A percentile compares a stretch with the other conserved stretches of the same genome.
Conservation (phyloP, 2,888 invertebrate species). For the Rhabditoides inermis region DNA sequence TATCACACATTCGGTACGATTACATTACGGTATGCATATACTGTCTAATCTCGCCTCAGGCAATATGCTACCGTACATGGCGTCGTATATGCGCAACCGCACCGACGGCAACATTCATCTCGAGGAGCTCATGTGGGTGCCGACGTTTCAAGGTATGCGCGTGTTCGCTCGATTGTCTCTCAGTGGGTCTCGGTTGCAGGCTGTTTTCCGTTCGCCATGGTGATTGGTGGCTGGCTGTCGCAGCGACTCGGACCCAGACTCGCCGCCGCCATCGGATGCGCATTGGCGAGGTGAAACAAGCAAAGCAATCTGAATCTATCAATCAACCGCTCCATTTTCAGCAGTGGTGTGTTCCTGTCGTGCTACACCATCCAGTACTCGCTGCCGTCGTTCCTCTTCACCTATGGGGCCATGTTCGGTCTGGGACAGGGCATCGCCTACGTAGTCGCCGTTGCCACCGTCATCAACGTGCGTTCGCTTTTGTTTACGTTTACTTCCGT, state of each 20-base stretch:
- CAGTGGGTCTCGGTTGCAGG: conserved; percentile 16
- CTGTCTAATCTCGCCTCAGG: conserved; percentile 19
- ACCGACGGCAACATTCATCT: conserved; percentile 39
- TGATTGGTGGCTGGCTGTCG: conserved; percentile 45
- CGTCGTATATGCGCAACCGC: conserved; percentile 47
- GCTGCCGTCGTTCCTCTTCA: conserved; percentile 37
- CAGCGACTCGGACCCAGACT: conserved; percentile 32
- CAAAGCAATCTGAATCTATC: not conserved
- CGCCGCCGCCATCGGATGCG: conserved; percentile 44
- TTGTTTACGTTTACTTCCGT: no score
- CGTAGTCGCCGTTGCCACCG: conserved; percentile 45
- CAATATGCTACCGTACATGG: conserved; percentile 51
- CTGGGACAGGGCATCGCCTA: conserved; percentile 51
- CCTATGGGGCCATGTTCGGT: conserved; percentile 48
- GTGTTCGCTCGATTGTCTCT: not conserved
- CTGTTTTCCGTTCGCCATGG: conserved; percentile 51
- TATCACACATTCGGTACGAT: conserved; percentile 48
- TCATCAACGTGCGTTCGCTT: conserved; percentile 38
- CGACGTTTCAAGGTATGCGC: conserved; percentile 44
- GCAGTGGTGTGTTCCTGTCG: conserved; percentile 41
- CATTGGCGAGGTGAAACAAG: conserved; percentile 32
- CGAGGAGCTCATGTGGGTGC: conserved; percentile 50
- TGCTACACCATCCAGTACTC: conserved; percentile 41
- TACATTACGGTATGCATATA: not conserved
- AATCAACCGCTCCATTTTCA: conserved; percentile 10